Evolutionary conservation across 2,113 vertebrate species (phyloP).

Genomic region (Nesoenas mayeri): DNA sequence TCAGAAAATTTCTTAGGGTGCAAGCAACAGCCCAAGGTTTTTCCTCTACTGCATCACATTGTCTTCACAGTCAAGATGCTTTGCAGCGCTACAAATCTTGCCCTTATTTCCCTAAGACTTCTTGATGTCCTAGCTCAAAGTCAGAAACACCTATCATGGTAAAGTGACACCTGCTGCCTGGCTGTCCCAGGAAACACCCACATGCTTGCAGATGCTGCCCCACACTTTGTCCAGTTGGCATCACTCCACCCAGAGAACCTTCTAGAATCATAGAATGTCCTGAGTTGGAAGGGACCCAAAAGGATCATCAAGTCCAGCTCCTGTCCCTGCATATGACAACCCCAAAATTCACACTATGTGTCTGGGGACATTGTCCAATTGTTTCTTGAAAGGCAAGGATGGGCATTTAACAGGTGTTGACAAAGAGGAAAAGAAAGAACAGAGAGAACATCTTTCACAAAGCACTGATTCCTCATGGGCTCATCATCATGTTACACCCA

Average conservation of each 20-base stretch:
- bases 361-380: no score
- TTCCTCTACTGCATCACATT: background rate
- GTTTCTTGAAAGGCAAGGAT: background rate
- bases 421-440: background rate
- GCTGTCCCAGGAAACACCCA: background rate
- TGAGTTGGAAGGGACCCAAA: no score
- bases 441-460: background rate
- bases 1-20: background rate
- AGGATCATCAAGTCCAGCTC: no score
- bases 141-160: background rate
- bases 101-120: background rate
- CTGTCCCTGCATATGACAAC: no score
- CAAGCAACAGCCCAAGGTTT: background rate
- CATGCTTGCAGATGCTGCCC: background rate
- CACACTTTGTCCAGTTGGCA: background rate
- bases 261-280: no score
- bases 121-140: background rate
- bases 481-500: accelerated
- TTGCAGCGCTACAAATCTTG: background rate
- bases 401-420: background rate
- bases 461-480: background rate
- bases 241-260: background rate
- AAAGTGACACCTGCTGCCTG: background rate
- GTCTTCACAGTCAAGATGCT: background rate
- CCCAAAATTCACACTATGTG: no score